phyloP scores from a whole-genome alignment of 1,140 invertebrate genomes.

The Cyrtorhinus lividipennis region DNA sequence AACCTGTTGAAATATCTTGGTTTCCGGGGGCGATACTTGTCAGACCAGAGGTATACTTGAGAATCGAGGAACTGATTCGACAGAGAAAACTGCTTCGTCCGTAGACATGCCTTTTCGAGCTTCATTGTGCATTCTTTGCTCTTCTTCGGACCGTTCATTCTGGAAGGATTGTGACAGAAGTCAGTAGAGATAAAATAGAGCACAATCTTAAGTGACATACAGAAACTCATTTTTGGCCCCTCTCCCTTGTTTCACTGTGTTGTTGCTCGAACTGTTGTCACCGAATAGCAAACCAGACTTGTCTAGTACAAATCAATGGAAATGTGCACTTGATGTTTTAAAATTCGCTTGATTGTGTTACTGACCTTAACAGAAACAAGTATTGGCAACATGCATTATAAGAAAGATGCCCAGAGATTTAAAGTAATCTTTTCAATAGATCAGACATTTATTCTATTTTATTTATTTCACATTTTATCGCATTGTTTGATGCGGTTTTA shows the following conservation, averaged over 20 bases:
- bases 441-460: no score
- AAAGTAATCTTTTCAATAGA: no score
- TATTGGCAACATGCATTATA: no score
- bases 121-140: conserved; percentile 52
- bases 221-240: conserved; percentile 5
- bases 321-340: no score
- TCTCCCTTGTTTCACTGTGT: neutral
- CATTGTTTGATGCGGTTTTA: no score
- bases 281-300: no score
- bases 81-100: conserved; percentile 85
- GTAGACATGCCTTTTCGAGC: conserved; percentile 76
- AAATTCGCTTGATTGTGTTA: no score
- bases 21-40: conserved; percentile 94
- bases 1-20: conserved; percentile 91
- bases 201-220: conserved; percentile 2
- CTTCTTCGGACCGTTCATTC: conserved; percentile 39
- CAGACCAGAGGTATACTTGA: conserved; percentile 89
- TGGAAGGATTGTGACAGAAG: conserved; percentile 28
- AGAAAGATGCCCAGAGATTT: no score
- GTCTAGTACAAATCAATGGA: no score
- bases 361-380: no score
- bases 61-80: conserved; percentile 73
- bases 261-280: conserved; percentile 6
- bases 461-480: no score
- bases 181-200: no score